Conservation (phyloP, 2,113 vertebrate genomes). For the Alouatta palliata region DNA sequence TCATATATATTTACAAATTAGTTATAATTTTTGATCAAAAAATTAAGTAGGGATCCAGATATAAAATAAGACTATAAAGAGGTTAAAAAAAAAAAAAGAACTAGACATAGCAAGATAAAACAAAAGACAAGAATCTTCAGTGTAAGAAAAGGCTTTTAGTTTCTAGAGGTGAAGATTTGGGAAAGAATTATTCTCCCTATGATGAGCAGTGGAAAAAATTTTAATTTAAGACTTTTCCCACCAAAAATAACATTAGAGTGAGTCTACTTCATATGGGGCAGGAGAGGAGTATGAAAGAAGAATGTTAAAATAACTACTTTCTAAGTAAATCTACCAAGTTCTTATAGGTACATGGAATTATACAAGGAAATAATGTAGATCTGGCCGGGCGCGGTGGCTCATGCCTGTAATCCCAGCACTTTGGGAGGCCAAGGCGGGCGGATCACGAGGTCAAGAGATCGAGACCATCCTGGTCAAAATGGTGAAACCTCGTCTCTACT, state of each 20-base stretch:
- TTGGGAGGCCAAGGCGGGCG: no score
- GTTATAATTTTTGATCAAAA: conserved; percentile 29
- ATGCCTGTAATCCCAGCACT: no score
- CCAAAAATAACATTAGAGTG: background rate
- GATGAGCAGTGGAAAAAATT: background rate
- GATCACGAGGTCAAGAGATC: no score
- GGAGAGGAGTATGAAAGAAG: background rate
- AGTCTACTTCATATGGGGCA: background rate
- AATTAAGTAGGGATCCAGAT: background rate
- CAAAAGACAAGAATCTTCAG: background rate
- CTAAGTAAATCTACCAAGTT: conserved; percentile 3
- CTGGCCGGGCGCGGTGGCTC: no score
- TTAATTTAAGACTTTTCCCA: background rate
- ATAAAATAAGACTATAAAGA: background rate
- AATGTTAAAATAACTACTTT: background rate
- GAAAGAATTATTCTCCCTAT: background rate
- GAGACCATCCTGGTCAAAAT: no score
- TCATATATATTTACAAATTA: background rate
- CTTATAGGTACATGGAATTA: background rate
- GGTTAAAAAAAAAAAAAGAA: background rate
- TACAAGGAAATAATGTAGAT: background rate
- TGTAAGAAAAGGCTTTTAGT: background rate
- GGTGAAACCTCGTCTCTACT: no score
- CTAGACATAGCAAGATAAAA: background rate
- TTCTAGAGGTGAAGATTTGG: background rate